A percentile compares a stretch with the other conserved stretches of the same genome.
Evolutionary conservation across 1,140 invertebrate species (phyloP).

Genomic region (Drosophila obscura): DNA sequence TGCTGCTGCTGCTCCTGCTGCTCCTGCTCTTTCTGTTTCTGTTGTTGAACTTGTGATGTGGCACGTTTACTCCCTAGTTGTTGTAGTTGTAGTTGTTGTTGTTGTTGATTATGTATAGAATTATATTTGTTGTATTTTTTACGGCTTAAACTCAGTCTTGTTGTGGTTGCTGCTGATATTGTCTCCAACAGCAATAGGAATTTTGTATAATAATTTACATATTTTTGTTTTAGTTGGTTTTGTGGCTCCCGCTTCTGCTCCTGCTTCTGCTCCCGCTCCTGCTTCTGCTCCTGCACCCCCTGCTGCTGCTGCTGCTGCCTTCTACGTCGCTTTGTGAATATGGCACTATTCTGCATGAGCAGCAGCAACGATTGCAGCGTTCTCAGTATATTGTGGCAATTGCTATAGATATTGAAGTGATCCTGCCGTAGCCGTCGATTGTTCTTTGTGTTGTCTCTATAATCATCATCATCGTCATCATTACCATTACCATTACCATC

Average conservation of each 20-base stretch:
- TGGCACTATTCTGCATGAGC: conserved; percentile 49
- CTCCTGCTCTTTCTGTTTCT: conserved; percentile 7
- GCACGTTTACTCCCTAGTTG: not conserved
- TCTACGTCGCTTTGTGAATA: conserved; percentile 40
- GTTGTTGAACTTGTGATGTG: conserved; percentile 7
- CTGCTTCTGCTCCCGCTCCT: not conserved
- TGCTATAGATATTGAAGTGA: conserved; percentile 32
- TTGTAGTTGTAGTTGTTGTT: conserved; percentile 23
- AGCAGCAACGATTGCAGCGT: conserved; percentile 44
- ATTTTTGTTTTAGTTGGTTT: conserved; percentile 14
- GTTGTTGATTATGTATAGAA: conserved; percentile 27
- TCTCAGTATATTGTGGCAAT: conserved; percentile 50
- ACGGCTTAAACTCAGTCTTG: conserved; percentile 53
- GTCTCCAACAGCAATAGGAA: conserved; percentile 45
- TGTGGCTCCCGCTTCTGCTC: conserved; percentile 14
- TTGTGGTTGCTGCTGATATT: conserved; percentile 31
- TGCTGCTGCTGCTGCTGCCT: conserved; percentile 6
- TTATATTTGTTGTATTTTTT: conserved; percentile 35
- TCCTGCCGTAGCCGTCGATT: conserved; percentile 25
- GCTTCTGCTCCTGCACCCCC: not conserved
- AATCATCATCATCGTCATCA: not conserved
- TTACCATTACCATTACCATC: conserved; percentile 11
- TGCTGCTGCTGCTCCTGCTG: not conserved
- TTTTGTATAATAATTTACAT: conserved; percentile 42
- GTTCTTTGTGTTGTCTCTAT: conserved; percentile 23